These are phyloP conservation scores for Melanotaenia maccullochi DNA, from an alignment of 2,797 vertebrate genomes.

Conservation along the genomic window DNA sequence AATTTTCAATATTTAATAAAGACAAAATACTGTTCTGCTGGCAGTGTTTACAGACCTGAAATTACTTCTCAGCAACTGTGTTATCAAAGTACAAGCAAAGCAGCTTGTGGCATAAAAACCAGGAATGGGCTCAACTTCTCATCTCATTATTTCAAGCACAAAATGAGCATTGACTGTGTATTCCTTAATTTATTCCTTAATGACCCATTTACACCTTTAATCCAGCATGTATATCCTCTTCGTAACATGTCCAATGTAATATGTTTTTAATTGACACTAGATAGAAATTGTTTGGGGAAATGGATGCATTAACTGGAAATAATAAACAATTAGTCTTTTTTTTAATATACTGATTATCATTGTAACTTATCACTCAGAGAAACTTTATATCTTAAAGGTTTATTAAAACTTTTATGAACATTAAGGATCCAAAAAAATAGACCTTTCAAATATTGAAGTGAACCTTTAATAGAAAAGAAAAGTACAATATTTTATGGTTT, in stretches of 20 bases:
- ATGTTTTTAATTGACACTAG: constrained; percentile 35
- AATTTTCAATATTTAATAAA: constrained; percentile 56
- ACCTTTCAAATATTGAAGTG: constrained; percentile 1
- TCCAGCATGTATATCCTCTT: constrained; percentile 48
- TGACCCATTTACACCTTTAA: constrained; percentile 75
- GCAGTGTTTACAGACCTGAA: constrained; percentile 53
- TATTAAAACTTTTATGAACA: constrained; percentile 49
- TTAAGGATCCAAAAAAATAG: constrained; percentile 10
- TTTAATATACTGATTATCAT: constrained; percentile 20
- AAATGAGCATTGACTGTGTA: constrained; percentile 51
- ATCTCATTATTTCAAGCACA: constrained; percentile 48
- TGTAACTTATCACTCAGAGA: constrained; percentile 18
- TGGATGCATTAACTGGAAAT: constrained; percentile 47
- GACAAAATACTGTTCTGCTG: constrained; percentile 48
- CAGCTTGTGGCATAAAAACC: constrained; percentile 47
- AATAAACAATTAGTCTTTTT: constrained; percentile 6
- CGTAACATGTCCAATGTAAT: constrained; percentile 24
- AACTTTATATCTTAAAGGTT: constrained; percentile 32
- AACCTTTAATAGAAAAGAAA: not conserved
- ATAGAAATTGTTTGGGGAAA: constrained; percentile 28
- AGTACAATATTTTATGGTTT: constrained; percentile 1
- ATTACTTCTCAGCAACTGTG: constrained; percentile 48
- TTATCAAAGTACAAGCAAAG: constrained; percentile 43
- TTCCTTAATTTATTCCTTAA: constrained; percentile 67
- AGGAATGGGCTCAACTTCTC: constrained; percentile 30